Base-by-base conservation (phyloP, 1,140 invertebrate genomes). In the Zaprionus africanus region DNA sequence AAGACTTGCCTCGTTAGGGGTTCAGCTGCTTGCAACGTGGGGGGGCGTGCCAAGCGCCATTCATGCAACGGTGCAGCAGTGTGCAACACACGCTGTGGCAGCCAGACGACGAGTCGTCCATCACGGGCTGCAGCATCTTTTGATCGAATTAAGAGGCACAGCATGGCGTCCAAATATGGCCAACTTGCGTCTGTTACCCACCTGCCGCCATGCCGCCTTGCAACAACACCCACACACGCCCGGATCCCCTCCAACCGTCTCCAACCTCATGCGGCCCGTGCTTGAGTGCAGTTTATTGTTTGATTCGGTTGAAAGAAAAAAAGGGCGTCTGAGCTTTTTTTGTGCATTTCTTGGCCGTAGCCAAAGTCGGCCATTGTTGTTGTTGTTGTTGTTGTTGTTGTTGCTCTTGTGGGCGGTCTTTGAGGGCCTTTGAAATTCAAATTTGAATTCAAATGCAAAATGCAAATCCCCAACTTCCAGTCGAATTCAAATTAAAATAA, bases 141-240 rank as follows among this genome's bases (percentile, higher is more conserved):
- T 88, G 85, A 88, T 86, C 76, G 69, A 86, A 86, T 86, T 87
- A 88, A 68, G 41, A 11, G 69, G 28, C 75, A 75, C 86, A 91
- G 86, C 87, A 90, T 90, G 86, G 86, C 82, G 77, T 86, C 78
- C 69, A 91, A 90, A 90, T 90, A 90, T 90, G 86, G 86, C 86
- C 86, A 90, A 90, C 86, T 90, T 90, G 63, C 51, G 19, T 41
- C 34, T 31, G 49, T 34, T 43, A 53, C 26, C 11, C 28, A 22
- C 28, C 34, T 19, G 31, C 34, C n/a, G 12, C 51, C 49, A 60
- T 69, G 63, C 1, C 22, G 22, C 54, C 66, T 51, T 15, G 57
- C 71, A 75, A 28, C 66, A 63, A 28, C 66, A 63, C 66, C 60
- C 56, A 38, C 59, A 5, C 53, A 31, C 46, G 19, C 6, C 3